Conservation (phyloP, 2,888 invertebrate genomes). For the Pristionchus exspectatus region DNA sequence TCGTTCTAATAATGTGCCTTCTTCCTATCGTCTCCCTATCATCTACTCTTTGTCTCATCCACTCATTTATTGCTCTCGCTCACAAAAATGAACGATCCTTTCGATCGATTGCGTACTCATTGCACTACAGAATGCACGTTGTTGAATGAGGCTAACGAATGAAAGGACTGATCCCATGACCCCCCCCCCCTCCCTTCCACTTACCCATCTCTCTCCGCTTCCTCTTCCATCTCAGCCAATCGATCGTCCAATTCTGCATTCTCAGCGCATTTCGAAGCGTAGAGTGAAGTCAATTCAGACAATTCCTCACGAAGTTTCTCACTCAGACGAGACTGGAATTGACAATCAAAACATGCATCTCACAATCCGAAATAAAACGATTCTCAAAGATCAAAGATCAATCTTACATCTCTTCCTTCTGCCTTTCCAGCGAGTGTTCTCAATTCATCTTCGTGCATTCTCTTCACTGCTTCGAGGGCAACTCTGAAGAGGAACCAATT, state of each 20-base stretch:
- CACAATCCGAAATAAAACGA: not conserved
- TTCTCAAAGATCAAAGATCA: not conserved
- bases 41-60: slow-evolving; percentile 55
- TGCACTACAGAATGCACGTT: not conserved
- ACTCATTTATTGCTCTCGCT: not conserved
- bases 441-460: slow-evolving; percentile 76
- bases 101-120: not conserved
- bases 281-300: slow-evolving; percentile 73
- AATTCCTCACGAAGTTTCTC: slow-evolving; percentile 75
- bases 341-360: not conserved
- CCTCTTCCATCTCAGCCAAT: slow-evolving; percentile 59
- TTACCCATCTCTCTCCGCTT: slow-evolving; percentile 56
- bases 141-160: not conserved
- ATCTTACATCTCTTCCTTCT: slow-evolving; percentile 32
- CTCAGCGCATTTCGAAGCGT: slow-evolving; percentile 78
- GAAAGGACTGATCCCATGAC: not conserved
- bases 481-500: slow-evolving; percentile 59
- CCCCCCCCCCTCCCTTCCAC: not conserved
- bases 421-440: slow-evolving; percentile 61
- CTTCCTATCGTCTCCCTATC: slow-evolving; percentile 5
- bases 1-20: not conserved
- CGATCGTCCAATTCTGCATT: slow-evolving; percentile 77
- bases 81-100: slow-evolving; percentile 1
- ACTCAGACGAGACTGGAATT: slow-evolving; percentile 59
- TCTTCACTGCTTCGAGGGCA: slow-evolving; percentile 76